phyloP scores from a whole-genome alignment of 1,140 invertebrate species.

The Drosophila navojoa region DNA sequence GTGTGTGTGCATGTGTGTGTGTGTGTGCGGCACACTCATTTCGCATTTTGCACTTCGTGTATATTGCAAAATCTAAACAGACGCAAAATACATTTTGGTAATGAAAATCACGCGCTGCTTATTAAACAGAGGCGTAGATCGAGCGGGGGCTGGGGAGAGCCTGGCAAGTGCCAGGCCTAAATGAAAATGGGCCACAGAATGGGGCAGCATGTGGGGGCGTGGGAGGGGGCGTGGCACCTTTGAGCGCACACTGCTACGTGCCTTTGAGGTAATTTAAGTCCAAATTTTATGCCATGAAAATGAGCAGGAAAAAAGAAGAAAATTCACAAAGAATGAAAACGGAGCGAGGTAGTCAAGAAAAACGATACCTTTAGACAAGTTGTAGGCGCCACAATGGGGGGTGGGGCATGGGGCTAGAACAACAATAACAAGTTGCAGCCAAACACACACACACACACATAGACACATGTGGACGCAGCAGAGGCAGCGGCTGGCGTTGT shows the following conservation, averaged over 20 bases:
- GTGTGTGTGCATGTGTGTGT: slow-evolving; percentile 19
- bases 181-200: slow-evolving; percentile 1
- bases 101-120: slow-evolving; percentile 80
- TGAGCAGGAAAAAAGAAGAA: slow-evolving; percentile 23
- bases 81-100: slow-evolving; percentile 62
- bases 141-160: background rate
- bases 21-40: slow-evolving; percentile 61
- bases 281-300: slow-evolving; percentile 46
- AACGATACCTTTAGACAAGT: slow-evolving; percentile 3
- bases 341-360: background rate
- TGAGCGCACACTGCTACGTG: slow-evolving; percentile 42
- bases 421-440: slow-evolving; percentile 13
- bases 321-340: background rate
- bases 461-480: slow-evolving; percentile 7
- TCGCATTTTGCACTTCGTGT: slow-evolving; percentile 53
- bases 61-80: slow-evolving; percentile 78
- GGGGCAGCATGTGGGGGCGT: background rate
- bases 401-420: background rate
- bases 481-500: slow-evolving; percentile 16
- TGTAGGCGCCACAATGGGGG: background rate
- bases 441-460: background rate
- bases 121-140: slow-evolving; percentile 57
- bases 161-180: background rate
- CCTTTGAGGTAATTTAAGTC: slow-evolving; percentile 68
- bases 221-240: background rate